phyloP scores from a whole-genome alignment of 2,113 vertebrate species.

The Chaetodon auriga region DNA sequence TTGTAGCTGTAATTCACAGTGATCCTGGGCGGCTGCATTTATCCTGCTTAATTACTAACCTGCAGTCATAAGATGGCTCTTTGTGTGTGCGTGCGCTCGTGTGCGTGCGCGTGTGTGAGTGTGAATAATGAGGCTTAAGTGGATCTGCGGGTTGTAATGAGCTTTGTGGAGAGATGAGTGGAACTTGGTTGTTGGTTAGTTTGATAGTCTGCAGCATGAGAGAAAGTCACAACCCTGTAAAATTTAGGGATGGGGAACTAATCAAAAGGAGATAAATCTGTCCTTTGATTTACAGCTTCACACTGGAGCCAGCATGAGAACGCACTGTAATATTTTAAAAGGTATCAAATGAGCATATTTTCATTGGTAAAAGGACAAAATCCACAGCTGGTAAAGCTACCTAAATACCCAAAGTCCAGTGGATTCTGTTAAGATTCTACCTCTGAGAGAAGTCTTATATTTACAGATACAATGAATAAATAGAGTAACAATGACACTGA shows the following conservation, averaged over 20 bases:
- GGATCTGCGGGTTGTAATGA: slow-evolving; percentile 67
- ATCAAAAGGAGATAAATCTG: slow-evolving; percentile 2
- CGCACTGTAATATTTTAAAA: background rate
- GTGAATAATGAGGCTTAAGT: slow-evolving; percentile 77
- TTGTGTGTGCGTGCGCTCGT: slow-evolving; percentile 12
- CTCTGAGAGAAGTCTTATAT: background rate
- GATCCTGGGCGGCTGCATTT: slow-evolving; percentile 51
- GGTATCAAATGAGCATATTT: background rate
- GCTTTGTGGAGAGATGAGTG: slow-evolving; percentile 66
- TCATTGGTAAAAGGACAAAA: background rate
- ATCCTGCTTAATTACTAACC: slow-evolving; percentile 62
- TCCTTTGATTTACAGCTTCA: background rate
- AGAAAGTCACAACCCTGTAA: slow-evolving; percentile 27
- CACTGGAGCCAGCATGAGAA: background rate
- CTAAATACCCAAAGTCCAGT: background rate
- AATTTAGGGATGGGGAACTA: background rate
- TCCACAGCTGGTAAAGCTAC: background rate
- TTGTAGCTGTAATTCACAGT: slow-evolving; percentile 36
- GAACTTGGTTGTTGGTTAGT: slow-evolving; percentile 52
- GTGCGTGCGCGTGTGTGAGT: slow-evolving; percentile 7
- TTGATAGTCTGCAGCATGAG: slow-evolving; percentile 38
- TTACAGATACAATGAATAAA: too few species aligned
- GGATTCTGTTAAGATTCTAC: background rate
- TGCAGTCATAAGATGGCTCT: slow-evolving; percentile 47
- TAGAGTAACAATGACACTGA: background rate